phyloP scores from a whole-genome alignment of 2,797 vertebrate genomes.

The Novumbra hubbsi region DNA sequence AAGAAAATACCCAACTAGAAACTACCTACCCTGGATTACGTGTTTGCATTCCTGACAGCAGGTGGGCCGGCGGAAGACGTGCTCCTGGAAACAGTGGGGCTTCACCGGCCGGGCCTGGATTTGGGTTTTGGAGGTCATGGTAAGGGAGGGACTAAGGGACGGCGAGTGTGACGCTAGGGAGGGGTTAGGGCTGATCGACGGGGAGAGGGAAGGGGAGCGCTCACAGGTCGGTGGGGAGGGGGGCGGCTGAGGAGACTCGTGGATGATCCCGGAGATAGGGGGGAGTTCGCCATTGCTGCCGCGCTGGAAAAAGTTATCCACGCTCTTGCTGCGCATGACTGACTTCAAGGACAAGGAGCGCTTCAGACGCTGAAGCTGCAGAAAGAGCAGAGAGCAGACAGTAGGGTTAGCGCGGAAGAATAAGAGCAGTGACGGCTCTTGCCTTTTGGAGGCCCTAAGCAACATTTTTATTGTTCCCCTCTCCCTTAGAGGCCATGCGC shows the following conservation, averaged over 20 bases:
- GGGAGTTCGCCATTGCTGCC: constrained; percentile 76
- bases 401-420: background rate
- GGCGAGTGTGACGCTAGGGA: constrained; percentile 70
- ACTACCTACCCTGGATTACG: constrained; percentile 79
- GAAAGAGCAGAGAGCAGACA: constrained; percentile 1
- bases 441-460: no score
- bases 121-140: constrained; percentile 62
- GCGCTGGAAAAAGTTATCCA: constrained; percentile 89
- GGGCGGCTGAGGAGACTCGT: constrained; percentile 55
- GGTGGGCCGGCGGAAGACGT: constrained; percentile 84
- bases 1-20: background rate
- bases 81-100: constrained; percentile 88
- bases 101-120: constrained; percentile 69
- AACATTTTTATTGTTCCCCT: no score
- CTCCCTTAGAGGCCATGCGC: no score
- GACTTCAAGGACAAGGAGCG: constrained; percentile 88
- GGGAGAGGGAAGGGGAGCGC: constrained; percentile 66
- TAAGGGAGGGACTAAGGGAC: constrained; percentile 68
- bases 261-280: constrained; percentile 71
- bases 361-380: constrained; percentile 84
- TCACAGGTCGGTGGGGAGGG: constrained; percentile 65
- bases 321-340: constrained; percentile 88
- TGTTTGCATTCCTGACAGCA: constrained; percentile 87
- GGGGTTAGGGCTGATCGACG: constrained; percentile 70
- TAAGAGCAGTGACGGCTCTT: background rate